These are phyloP conservation scores for Uropsilus gracilis DNA, from an alignment of 2,113 vertebrate species.

Conservation along the genomic window DNA sequence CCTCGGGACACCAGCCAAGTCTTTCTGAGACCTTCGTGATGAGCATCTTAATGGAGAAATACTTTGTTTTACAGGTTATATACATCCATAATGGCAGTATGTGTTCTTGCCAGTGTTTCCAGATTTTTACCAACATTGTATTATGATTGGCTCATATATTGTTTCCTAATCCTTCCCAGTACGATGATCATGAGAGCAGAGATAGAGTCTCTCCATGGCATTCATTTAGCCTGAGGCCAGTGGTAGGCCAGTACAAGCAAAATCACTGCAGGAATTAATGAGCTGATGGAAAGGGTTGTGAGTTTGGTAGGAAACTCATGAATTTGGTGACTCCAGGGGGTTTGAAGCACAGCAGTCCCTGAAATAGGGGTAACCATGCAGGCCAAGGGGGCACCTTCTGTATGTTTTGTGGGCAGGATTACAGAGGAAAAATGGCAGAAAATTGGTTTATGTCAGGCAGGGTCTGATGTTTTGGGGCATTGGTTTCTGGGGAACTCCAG, in stretches of 20 bases:
- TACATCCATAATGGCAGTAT: neutral
- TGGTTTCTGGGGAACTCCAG: neutral
- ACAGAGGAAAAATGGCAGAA: neutral
- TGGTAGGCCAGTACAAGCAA: neutral
- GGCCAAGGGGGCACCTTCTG: accelerated
- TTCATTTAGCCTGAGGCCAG: neutral
- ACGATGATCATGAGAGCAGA: neutral
- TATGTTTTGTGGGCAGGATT: neutral
- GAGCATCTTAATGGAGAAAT: neutral
- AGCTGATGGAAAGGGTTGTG: neutral
- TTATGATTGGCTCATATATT: neutral
- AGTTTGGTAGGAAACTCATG: neutral
- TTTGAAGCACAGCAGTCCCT: neutral
- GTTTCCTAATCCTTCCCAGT: neutral
- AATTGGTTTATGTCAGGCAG: neutral
- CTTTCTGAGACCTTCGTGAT: neutral
- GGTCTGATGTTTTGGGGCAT: neutral
- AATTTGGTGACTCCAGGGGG: neutral
- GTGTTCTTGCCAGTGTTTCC: neutral
- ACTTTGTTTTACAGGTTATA: neutral
- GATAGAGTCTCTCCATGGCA: neutral
- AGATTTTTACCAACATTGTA: neutral
- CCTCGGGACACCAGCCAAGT: neutral
- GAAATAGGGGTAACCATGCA: too few relatives aligned
- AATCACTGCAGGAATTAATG: neutral